Base-by-base conservation (phyloP, 2,797 vertebrate genomes). In the Tangara arthus region DNA sequence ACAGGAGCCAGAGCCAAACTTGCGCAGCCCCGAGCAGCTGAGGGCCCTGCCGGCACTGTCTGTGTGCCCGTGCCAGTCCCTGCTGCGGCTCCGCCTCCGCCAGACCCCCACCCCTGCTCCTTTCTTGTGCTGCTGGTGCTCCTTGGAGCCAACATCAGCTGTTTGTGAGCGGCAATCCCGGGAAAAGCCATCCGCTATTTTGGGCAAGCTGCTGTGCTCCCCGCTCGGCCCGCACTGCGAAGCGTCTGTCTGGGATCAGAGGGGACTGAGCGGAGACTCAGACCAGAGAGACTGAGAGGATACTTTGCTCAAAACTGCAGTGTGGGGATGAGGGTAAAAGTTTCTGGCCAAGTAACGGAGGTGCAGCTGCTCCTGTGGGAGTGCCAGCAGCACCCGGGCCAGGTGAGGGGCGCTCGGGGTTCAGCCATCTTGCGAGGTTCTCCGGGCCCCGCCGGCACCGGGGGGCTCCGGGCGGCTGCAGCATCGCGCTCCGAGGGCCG, bases 181-280 rank as follows among this genome's bases (percentile, higher is more conserved):
- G 22, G 6, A 30, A 23, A 60, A 56, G 32, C 50, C 1, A 13
- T 4, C 49, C 8, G 2, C 34, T 52, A 1, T 1, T 34, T 2
- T 1, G 8, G 18, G 23, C 39, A 9, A 7, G 17, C 4, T 2
- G 5, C 0, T 0, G 26, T 0, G 26, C 35, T 47, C 27, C 42
- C 8, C 7, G 2, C 37, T 47, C 17, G 4, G 42, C 46, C 28
- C 11, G 0, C 28, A 32, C 59, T 2, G 30, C 6, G 5, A 37
- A 65, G 13, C n/a, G 6, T 6, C 57, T 2, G 2, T 15, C n/a
- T 7, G 57, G 6, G 21, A 30, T 15, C 49, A 15, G 23, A 6
- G 6, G 39, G 15, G 2, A 37, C 9, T 1, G n/a, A 79, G 56
- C 5, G 39, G 2, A 50, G 26, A 17, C 49, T 50, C 26, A 50